Base-by-base conservation (phyloP, 2,797 vertebrate genomes). In the Limnodromus scolopaceus region DNA sequence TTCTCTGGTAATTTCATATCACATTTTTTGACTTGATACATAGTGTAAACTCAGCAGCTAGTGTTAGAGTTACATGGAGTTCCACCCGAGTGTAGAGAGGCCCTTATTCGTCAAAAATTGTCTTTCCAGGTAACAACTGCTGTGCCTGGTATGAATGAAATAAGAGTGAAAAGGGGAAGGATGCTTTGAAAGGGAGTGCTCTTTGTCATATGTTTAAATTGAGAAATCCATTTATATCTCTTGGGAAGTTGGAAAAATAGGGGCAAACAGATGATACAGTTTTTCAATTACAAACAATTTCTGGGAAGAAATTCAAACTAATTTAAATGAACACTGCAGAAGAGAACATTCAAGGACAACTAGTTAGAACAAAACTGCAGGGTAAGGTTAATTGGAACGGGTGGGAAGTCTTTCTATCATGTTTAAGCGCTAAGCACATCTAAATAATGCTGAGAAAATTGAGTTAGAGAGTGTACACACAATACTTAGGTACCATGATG, bases 401-500 rank as follows among this genome's bases (percentile, higher is more conserved):
- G 81, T 46, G 27, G 83, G 72, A 97, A 96, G 91, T 49, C 95
- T 94, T 97, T 95, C 95, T 93, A 82, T 98, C 92, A 95, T 79
- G 49, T 94, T 91, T 90, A 95, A 95, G 95, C 93, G 95, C 80
- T 66, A 41, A 97, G 83, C 34, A 22, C 88, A 87, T 95, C 93
- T 97, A 97, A 98, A 98, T 94, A 97, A 97, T 93, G 71, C 87
- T 81, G 89, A 97, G 94, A 98, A 98, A 98, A 98, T 69, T 96
- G 95, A 97, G 92, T 97, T 97, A 95, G 94, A 95, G 81, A 93
- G 83, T 92, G 48, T 94, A 96, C 77, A 96, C 88, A 95, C 72
- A 97, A 64, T 92, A 95, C 91, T 97, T 97, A 91, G 91, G 46
- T 92, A 93, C 82, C 72, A 55, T 51, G 91, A 96, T 97, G 93